These are phyloP conservation scores for Protaetia brevitarsis DNA, from an alignment of 1,140 invertebrate genomes.

Conservation along the genomic window DNA sequence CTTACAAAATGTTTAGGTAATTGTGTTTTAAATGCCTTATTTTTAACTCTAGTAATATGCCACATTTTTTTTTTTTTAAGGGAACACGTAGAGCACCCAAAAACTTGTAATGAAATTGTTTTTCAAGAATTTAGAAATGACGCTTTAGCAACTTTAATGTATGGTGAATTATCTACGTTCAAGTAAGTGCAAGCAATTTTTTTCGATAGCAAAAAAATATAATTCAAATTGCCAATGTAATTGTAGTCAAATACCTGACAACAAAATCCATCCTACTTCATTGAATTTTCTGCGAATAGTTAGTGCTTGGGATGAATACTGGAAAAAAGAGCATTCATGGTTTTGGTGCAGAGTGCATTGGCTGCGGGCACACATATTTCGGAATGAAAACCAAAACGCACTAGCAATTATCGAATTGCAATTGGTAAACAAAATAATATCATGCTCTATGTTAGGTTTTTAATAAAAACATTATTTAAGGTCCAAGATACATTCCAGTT, in stretches of 20 bases:
- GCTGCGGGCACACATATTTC: conserved; percentile 54
- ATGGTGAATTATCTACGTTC: conserved; percentile 56
- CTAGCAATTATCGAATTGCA: conserved; percentile 52
- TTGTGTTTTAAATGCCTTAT: conserved; percentile 9
- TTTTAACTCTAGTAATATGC: no score
- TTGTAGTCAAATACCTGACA: not conserved
- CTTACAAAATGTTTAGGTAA: conserved; percentile 56
- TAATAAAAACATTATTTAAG: conserved; percentile 35
- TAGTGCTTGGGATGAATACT: conserved; percentile 49
- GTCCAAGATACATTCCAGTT: conserved; percentile 39
- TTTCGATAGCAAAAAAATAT: not conserved
- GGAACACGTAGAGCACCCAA: conserved; percentile 56
- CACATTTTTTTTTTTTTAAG: conserved; percentile 43
- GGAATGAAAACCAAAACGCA: conserved; percentile 52
- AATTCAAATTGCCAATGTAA: not conserved
- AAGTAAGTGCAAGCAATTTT: conserved; percentile 21
- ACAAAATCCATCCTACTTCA: conserved; percentile 28
- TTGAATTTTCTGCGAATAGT: conserved; percentile 40
- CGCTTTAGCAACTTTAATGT: conserved; percentile 59
- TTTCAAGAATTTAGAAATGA: conserved; percentile 55
- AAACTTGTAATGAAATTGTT: conserved; percentile 51
- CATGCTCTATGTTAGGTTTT: no score
- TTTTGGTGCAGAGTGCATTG: conserved; percentile 54
- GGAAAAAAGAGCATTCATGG: conserved; percentile 46
- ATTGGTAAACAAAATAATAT: no score